Percentiles rank a stretch among this genome's conserved stretches.
phyloP scores from a whole-genome alignment of 2,113 vertebrate species.

The Oenanthe melanoleuca region DNA sequence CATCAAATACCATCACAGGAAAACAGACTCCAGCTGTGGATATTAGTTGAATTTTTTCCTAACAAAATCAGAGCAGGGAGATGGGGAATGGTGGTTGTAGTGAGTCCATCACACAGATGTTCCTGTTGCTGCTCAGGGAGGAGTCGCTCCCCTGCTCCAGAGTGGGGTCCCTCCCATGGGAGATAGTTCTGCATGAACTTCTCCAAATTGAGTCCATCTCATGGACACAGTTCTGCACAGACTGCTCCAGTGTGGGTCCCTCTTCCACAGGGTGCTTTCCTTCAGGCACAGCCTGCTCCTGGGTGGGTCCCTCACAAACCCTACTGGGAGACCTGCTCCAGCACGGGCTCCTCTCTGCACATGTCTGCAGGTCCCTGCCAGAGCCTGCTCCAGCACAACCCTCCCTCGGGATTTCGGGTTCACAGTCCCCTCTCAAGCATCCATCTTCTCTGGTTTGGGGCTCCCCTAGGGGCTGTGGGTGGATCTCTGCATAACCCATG shows the following conservation, averaged over 20 bases:
- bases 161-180: neutral
- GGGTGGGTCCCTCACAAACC: neutral
- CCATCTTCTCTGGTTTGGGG: neutral
- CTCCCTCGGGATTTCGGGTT: rapidly evolving
- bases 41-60: neutral
- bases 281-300: neutral
- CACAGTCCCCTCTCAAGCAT: neutral
- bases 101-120: neutral
- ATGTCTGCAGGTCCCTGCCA: neutral
- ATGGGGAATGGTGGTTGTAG: rapidly evolving
- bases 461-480: neutral
- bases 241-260: neutral
- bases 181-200: neutral
- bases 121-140: neutral
- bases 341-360: neutral
- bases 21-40: neutral
- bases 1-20: neutral
- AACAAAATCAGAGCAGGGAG: neutral
- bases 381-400: rapidly evolving
- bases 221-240: neutral
- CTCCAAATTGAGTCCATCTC: neutral
- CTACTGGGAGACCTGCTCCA: neutral
- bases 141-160: neutral
- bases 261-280: neutral
- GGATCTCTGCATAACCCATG: neutral